Evolutionary conservation across 2,888 invertebrate genomes (phyloP).

Genomic region (Drosophila histrio): DNA sequence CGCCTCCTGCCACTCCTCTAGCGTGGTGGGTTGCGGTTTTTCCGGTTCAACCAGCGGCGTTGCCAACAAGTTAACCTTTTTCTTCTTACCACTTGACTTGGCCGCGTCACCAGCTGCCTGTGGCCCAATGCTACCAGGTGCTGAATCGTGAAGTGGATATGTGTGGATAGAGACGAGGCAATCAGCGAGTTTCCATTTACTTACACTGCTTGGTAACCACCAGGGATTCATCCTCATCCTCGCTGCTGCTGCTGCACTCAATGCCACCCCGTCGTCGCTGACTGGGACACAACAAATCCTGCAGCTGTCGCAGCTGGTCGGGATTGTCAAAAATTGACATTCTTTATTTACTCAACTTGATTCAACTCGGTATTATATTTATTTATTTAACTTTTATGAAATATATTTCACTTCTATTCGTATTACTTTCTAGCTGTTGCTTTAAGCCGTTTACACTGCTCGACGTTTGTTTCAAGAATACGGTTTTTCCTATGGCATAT

Average conservation of each 20-base stretch:
- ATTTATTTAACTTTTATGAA: not conserved
- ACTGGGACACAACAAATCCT: constrained; percentile 74
- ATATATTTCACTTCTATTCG: not conserved
- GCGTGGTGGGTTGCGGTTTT: constrained; percentile 54
- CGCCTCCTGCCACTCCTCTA: constrained; percentile 83
- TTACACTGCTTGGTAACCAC: constrained; percentile 65
- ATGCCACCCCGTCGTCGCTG: constrained; percentile 53
- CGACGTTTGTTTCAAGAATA: constrained; percentile 29
- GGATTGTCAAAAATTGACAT: constrained; percentile 82
- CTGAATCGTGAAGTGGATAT: constrained; percentile 66
- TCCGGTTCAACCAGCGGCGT: constrained; percentile 55
- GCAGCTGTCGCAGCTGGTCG: constrained; percentile 75
- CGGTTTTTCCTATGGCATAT: not conserved
- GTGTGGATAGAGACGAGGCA: not conserved
- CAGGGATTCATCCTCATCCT: constrained; percentile 65
- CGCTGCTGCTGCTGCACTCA: constrained; percentile 79
- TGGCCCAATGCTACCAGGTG: constrained; percentile 84
- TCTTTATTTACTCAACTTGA: constrained; percentile 5
- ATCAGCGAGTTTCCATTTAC: constrained; percentile 28
- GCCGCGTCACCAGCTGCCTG: constrained; percentile 8
- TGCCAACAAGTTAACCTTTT: constrained; percentile 51
- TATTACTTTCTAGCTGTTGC: constrained; percentile 1
- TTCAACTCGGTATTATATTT: not conserved
- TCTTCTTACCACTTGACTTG: constrained; percentile 38
- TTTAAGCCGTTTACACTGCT: constrained; percentile 21